A percentile compares a stretch with the other conserved stretches of the same genome.
These are phyloP conservation scores for Callipepla californica DNA, from an alignment of 2,113 vertebrate genomes.

Conservation along the genomic window DNA sequence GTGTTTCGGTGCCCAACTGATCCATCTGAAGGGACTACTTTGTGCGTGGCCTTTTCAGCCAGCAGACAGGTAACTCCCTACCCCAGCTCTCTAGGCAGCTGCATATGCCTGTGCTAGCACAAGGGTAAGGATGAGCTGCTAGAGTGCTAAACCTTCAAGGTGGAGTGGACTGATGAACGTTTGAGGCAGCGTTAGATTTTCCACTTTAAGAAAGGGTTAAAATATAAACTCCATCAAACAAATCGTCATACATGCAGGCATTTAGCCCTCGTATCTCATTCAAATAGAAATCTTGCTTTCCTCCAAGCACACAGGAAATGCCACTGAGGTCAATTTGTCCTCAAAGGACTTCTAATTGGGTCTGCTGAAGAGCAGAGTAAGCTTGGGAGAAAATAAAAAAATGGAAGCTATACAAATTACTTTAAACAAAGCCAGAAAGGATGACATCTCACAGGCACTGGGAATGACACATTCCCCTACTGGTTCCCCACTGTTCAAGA, in stretches of 20 bases:
- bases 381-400: neutral
- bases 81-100: neutral
- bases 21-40: neutral
- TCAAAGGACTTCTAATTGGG: neutral
- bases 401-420: neutral
- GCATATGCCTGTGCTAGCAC: neutral
- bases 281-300: neutral
- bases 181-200: neutral
- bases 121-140: neutral
- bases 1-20: neutral
- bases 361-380: neutral
- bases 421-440: neutral
- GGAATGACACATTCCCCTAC: neutral
- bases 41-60: neutral
- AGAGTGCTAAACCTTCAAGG: neutral
- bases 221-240: neutral
- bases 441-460: neutral
- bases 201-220: neutral
- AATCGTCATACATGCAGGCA: neutral
- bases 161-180: neutral
- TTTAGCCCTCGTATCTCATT: neutral
- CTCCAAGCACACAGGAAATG: neutral
- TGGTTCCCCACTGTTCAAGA: neutral
- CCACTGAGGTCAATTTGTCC: rapidly evolving
- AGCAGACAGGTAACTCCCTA: neutral